These are phyloP conservation scores for Elephas maximus DNA, from an alignment of 2,113 vertebrate genomes.

Conservation along the genomic window DNA sequence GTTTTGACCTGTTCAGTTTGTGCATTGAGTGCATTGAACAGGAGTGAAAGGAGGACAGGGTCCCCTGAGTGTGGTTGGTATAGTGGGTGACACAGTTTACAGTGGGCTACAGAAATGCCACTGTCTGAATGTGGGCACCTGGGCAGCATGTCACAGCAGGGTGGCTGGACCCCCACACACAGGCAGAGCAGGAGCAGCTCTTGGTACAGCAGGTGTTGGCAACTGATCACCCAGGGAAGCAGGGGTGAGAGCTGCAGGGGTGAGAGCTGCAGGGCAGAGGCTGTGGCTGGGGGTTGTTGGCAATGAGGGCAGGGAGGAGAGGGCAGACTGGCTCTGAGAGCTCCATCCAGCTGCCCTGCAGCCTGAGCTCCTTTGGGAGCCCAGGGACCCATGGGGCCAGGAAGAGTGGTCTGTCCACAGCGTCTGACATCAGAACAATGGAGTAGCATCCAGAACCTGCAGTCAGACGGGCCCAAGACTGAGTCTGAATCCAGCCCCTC, in stretches of 20 bases:
- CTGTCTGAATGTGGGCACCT: neutral
- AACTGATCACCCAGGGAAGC: neutral
- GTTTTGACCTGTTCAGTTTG: neutral
- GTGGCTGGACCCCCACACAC: neutral
- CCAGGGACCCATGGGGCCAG: neutral
- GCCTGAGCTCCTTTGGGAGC: neutral
- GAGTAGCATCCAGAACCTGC: too few relatives aligned
- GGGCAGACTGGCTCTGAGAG: neutral
- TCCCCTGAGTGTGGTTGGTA: neutral
- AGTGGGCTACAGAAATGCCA: neutral
- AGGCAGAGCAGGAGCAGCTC: too few relatives aligned
- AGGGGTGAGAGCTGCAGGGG: neutral
- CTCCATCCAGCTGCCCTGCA: neutral
- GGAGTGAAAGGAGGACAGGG: neutral
- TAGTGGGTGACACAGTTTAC: rapidly evolving
- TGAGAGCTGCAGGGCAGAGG: neutral
- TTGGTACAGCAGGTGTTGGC: neutral
- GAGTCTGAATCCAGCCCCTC: neutral
- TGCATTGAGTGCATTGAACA: neutral
- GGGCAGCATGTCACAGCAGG: neutral
- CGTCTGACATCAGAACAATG: neutral
- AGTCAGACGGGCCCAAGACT: neutral
- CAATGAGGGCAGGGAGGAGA: rapidly evolving
- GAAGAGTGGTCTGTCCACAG: rapidly evolving
- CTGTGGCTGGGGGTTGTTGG: neutral